These are phyloP conservation scores for Noctilio leporinus DNA, from an alignment of 2,113 vertebrate genomes.

Conservation along the genomic window DNA sequence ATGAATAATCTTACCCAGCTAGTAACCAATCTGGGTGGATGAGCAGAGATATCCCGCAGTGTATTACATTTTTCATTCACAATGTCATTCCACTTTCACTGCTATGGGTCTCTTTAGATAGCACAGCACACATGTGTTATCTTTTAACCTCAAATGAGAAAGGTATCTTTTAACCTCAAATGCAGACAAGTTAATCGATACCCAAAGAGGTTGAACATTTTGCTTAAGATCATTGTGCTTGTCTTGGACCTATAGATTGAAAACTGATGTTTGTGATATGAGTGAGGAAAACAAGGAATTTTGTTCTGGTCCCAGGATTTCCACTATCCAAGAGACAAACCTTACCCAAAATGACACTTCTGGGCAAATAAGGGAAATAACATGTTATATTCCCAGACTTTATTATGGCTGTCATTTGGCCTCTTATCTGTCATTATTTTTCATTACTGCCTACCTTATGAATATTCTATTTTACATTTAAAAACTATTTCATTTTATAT, in stretches of 20 bases:
- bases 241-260: not conserved
- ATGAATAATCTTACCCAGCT: no score
- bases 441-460: not conserved
- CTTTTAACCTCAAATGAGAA: not conserved
- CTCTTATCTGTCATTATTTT: not conserved
- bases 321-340: not conserved
- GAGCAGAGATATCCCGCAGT: rapidly evolving
- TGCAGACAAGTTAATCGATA: not conserved
- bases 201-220: not conserved
- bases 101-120: not conserved
- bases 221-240: not conserved
- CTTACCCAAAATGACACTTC: not conserved
- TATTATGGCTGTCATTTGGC: no score
- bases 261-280: not conserved
- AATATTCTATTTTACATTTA: not conserved
- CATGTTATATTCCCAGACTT: not conserved
- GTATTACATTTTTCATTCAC: rapidly evolving
- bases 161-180: not conserved
- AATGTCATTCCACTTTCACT: not conserved
- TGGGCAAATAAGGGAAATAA: not conserved
- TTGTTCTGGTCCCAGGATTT: not conserved
- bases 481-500: not conserved
- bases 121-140: not conserved
- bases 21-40: not conserved
- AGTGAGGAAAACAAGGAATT: not conserved